A percentile compares a stretch with the other conserved stretches of the same genome.
Conservation (phyloP, 2,888 invertebrate species). For the Limnephilus marmoratus region DNA sequence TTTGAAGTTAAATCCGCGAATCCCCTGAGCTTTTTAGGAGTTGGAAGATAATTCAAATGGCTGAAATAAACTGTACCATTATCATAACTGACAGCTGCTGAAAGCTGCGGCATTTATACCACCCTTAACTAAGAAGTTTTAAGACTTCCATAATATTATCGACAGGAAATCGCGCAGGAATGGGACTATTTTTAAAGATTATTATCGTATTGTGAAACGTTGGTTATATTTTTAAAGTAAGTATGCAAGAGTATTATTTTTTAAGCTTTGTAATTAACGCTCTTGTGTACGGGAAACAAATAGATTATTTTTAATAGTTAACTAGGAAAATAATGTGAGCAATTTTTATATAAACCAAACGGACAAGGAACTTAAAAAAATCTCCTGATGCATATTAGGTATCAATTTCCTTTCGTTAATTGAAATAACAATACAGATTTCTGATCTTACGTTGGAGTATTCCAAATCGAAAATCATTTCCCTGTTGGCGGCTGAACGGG, state of each 20-base stretch:
- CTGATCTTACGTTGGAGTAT: not conserved
- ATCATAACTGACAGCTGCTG: slow-evolving; percentile 42
- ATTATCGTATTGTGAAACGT: not conserved
- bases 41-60: slow-evolving; percentile 38
- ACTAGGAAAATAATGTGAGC: too few relatives aligned
- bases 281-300: not conserved
- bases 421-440: not conserved
- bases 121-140: not conserved
- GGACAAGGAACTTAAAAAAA: too few relatives aligned
- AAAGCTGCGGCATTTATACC: not conserved
- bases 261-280: not conserved
- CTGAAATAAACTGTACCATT: slow-evolving; percentile 32
- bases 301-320: not conserved
- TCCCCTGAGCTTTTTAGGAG: not conserved
- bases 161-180: not conserved
- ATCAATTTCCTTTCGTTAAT: not conserved
- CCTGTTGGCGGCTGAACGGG: not conserved
- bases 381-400: not conserved
- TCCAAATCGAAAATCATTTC: not conserved
- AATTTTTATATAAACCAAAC: not conserved
- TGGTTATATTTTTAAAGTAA: not conserved
- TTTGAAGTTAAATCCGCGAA: slow-evolving; percentile 27
- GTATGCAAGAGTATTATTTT: not conserved
- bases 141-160: not conserved
- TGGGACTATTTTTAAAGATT: not conserved